phyloP scores from a whole-genome alignment of 2,888 invertebrate species.

The Sinhomidia bicolor region DNA sequence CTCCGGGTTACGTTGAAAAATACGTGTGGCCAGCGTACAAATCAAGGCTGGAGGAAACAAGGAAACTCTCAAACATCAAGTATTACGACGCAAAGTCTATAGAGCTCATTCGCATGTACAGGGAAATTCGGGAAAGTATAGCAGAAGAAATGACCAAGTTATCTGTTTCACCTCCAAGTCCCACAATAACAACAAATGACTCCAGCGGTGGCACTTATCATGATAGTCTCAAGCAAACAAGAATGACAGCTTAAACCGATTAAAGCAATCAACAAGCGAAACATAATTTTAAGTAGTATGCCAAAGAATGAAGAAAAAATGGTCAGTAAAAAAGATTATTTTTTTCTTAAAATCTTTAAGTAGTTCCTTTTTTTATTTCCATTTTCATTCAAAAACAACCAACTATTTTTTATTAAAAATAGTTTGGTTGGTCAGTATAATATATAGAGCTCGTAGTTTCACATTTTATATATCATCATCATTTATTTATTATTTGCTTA shows the following conservation, averaged over 20 bases:
- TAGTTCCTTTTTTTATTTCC: slow-evolving; percentile 53
- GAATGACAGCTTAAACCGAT: no score
- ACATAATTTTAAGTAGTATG: neutral
- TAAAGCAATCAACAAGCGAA: slow-evolving; percentile 28
- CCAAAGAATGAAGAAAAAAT: neutral
- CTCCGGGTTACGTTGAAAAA: slow-evolving; percentile 92
- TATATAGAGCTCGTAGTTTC: neutral
- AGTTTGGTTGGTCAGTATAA: slow-evolving; percentile 34
- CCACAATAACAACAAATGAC: no score
- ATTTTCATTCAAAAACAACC: slow-evolving; percentile 14
- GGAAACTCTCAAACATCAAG: slow-evolving; percentile 30
- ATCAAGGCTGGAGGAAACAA: slow-evolving; percentile 81
- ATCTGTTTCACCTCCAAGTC: neutral
- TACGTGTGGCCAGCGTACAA: slow-evolving; percentile 95
- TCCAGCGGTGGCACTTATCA: no score
- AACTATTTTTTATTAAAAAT: slow-evolving; percentile 3
- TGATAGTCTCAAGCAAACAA: no score
- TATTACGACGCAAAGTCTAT: slow-evolving; percentile 64
- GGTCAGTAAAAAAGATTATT: slow-evolving; percentile 2
- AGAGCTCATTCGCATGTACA: slow-evolving; percentile 58
- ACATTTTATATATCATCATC: no score
- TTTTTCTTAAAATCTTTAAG: neutral
- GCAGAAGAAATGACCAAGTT: no score
- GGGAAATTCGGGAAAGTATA: neutral
- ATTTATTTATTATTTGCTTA: neutral